A percentile compares a stretch with the other conserved stretches of the same genome.
These are phyloP conservation scores for Pachyuromys duprasi DNA, from an alignment of 2,797 vertebrate species.

Conservation along the genomic window DNA sequence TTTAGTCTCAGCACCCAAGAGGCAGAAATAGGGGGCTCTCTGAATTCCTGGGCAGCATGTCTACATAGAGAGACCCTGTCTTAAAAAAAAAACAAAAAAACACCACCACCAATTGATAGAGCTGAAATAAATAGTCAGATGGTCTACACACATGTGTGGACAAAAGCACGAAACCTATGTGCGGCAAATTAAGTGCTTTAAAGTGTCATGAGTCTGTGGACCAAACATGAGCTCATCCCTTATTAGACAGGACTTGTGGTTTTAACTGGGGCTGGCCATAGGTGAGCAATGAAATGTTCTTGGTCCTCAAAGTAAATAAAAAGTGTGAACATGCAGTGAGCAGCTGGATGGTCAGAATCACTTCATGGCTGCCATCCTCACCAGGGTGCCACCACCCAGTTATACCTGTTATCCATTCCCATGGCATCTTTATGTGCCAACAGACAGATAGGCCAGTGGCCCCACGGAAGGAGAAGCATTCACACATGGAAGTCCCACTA, in stretches of 20 bases:
- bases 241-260: background rate
- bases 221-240: background rate
- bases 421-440: background rate
- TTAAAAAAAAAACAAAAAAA: background rate
- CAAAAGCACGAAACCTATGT: background rate
- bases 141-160: accelerated
- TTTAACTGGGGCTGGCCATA: background rate
- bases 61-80: background rate
- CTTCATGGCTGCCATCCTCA: background rate
- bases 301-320: constrained; percentile 33
- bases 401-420: background rate
- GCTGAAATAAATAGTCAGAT: background rate
- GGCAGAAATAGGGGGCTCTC: background rate
- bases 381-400: background rate
- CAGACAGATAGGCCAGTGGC: background rate
- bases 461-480: background rate
- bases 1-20: background rate
- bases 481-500: accelerated
- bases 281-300: background rate
- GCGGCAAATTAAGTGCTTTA: constrained; percentile 16
- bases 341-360: background rate
- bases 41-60: background rate
- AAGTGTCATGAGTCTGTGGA: constrained; percentile 17
- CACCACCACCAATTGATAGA: background rate
- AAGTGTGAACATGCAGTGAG: background rate